These are phyloP conservation scores for Nephrotoma flavescens DNA, from an alignment of 2,888 invertebrate genomes.

Conservation along the genomic window DNA sequence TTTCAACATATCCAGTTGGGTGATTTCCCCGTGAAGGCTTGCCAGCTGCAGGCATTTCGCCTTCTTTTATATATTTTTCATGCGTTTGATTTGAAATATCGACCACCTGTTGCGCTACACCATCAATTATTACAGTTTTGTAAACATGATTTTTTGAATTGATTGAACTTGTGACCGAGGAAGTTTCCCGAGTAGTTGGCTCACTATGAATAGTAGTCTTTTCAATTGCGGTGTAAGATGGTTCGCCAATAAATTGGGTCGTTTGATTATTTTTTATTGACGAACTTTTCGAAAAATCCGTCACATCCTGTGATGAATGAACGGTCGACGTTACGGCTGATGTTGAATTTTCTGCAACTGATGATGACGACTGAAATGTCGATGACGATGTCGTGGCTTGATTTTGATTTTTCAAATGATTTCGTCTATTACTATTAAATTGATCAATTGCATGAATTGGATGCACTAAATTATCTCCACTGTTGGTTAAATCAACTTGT, in stretches of 20 bases:
- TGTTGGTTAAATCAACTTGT: neutral
- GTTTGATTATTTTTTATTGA: neutral
- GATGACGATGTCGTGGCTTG: neutral
- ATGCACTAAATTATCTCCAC: slow-evolving; percentile 1
- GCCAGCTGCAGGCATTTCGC: neutral
- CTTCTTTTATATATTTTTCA: neutral
- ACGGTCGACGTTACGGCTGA: neutral
- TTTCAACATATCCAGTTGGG: neutral
- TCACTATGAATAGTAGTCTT: neutral
- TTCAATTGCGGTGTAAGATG: neutral
- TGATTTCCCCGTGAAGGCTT: neutral
- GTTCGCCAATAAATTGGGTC: neutral
- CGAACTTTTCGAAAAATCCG: neutral
- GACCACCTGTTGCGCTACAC: neutral
- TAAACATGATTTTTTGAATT: neutral
- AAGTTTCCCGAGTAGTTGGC: neutral
- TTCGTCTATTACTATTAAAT: neutral
- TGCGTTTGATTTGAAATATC: neutral
- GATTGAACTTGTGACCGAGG: neutral
- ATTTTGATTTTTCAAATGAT: neutral
- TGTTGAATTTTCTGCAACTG: neutral
- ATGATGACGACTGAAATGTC: neutral
- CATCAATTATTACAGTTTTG: neutral
- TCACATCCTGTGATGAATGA: neutral
- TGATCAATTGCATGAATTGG: slow-evolving; percentile 2